Conservation (phyloP, 2,797 vertebrate species). For the Parauchenoglanis punctatus region DNA sequence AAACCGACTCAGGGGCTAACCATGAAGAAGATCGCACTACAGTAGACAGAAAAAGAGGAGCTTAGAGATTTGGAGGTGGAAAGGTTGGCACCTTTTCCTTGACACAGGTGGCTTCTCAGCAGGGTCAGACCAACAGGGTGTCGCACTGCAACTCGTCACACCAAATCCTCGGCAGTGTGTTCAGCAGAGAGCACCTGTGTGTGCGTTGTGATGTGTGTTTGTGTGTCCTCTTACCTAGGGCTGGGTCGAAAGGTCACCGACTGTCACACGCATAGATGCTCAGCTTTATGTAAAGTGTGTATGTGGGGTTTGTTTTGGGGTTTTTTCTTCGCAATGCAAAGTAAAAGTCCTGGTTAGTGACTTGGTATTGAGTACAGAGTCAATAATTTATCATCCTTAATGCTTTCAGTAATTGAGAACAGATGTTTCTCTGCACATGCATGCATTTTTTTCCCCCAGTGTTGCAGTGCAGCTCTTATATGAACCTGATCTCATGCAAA, state of each 20-base stretch:
- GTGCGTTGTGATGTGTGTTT: neutral
- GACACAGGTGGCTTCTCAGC: conserved; percentile 23
- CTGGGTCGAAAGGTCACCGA: neutral
- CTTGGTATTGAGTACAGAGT: neutral
- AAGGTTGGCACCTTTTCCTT: neutral
- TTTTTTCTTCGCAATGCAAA: neutral
- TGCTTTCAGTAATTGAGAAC: neutral
- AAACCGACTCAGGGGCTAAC: neutral
- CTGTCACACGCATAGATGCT: neutral
- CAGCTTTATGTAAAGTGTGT: neutral
- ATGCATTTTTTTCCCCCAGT: neutral
- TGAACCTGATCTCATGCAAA: neutral
- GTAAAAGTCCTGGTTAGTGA: neutral
- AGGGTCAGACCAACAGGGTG: neutral
- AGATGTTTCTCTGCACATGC: neutral
- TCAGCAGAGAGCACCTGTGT: neutral
- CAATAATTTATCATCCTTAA: neutral
- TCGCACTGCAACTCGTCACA: neutral
- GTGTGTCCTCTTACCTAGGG: neutral
- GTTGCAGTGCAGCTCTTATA: neutral
- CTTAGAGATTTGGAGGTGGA: neutral
- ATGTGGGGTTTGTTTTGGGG: neutral
- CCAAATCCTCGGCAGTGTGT: neutral
- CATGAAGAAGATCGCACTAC: neutral
- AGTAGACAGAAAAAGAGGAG: neutral